phyloP scores from a whole-genome alignment of 2,888 invertebrate species.

The Saturnia japonica region DNA sequence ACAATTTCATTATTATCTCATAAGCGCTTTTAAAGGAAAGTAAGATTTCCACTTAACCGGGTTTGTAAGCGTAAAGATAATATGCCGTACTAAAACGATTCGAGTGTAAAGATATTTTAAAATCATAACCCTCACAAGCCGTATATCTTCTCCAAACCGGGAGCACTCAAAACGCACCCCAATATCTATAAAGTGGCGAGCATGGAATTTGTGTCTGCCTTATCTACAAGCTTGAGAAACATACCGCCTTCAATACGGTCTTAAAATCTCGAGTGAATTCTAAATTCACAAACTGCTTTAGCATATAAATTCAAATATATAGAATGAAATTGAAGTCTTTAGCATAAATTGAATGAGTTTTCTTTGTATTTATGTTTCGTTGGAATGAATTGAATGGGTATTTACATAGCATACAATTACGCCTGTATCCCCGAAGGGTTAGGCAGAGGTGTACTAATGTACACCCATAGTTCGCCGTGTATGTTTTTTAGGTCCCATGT shows the following conservation, averaged over 20 bases:
- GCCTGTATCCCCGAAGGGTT: too few relatives aligned
- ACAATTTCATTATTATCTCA: too few relatives aligned
- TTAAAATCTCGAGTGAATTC: background rate
- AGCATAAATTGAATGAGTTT: too few relatives aligned
- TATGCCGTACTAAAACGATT: background rate
- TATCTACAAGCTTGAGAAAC: background rate
- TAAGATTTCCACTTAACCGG: background rate
- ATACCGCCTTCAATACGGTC: background rate
- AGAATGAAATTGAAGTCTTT: too few relatives aligned
- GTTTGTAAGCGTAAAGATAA: background rate
- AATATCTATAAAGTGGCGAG: background rate
- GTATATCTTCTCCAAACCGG: background rate
- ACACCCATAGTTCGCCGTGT: too few relatives aligned
- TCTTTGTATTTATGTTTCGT: too few relatives aligned
- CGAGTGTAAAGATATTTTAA: constrained; percentile 3
- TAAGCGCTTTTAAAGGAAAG: background rate
- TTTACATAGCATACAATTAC: too few relatives aligned
- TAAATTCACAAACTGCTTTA: background rate
- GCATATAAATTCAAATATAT: background rate
- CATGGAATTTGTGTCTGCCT: background rate
- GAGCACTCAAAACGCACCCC: background rate
- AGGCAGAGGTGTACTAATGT: too few relatives aligned
- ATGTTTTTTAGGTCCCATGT: too few relatives aligned
- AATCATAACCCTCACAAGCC: background rate
- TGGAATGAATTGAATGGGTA: too few relatives aligned